These are phyloP conservation scores for Zoanthus sansibaricus DNA, from an alignment of 92 coral and sea anemone genomes.

Conservation along the genomic window DNA sequence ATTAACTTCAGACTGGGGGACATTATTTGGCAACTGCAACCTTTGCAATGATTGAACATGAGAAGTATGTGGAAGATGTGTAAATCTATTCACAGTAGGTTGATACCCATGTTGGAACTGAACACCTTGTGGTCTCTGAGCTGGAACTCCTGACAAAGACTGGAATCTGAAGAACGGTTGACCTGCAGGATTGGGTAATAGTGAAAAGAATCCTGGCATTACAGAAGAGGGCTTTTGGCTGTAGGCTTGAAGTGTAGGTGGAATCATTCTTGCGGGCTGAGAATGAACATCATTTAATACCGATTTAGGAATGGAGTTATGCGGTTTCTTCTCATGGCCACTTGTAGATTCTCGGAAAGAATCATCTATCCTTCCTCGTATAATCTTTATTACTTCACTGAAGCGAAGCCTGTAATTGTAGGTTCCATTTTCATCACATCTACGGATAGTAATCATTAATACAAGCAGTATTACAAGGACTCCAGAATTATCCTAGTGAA, in stretches of 20 bases:
- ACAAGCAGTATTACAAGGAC: background rate
- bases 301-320: background rate
- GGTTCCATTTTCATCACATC: slow-evolving; percentile 86
- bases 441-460: background rate
- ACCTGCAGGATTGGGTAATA: background rate
- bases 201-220: background rate
- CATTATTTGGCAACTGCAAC: background rate
- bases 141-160: background rate
- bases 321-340: background rate
- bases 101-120: background rate
- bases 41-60: background rate
- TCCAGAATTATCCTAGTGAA: background rate
- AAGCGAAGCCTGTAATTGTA: slow-evolving; percentile 93
- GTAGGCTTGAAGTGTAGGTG: background rate
- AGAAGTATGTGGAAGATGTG: background rate
- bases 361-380: slow-evolving; percentile 33
- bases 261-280: background rate
- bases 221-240: background rate
- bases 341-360: background rate
- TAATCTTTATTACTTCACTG: slow-evolving; percentile 68
- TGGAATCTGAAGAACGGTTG: background rate
- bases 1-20: background rate
- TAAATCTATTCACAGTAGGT: background rate
- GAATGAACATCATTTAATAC: background rate
- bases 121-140: background rate